phyloP scores from a whole-genome alignment of 2,797 vertebrate species.

The Tragelaphus eurycerus region DNA sequence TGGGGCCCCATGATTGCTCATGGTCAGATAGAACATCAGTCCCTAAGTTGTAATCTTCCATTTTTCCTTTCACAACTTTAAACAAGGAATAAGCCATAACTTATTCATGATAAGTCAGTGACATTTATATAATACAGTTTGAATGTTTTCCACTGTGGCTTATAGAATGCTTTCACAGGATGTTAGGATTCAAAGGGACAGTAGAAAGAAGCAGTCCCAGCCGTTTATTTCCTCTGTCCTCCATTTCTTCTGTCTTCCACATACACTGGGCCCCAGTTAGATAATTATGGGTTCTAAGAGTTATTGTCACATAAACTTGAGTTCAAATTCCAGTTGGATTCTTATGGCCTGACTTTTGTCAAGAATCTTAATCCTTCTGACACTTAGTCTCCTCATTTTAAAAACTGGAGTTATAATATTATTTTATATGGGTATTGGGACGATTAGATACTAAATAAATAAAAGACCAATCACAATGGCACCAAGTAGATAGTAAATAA shows the following conservation, averaged over 20 bases:
- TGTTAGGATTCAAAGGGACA: neutral
- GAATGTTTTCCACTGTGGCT: neutral
- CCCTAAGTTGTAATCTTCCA: neutral
- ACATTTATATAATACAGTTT: slow-evolving; percentile 24
- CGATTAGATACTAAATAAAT: neutral
- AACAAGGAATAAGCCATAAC: slow-evolving; percentile 22
- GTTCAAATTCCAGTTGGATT: neutral
- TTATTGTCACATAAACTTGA: neutral
- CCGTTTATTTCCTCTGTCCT: neutral
- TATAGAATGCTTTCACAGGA: slow-evolving; percentile 42
- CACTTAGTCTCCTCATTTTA: neutral
- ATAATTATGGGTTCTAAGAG: neutral
- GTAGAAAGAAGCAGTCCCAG: neutral
- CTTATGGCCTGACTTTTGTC: neutral
- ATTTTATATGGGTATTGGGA: neutral
- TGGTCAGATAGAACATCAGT: neutral
- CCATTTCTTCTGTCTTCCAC: neutral
- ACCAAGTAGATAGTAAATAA: neutral
- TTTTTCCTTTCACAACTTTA: slow-evolving; percentile 39
- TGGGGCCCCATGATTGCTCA: neutral
- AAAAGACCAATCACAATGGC: neutral
- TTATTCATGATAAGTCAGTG: slow-evolving; percentile 29
- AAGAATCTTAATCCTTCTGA: neutral
- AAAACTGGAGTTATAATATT: neutral
- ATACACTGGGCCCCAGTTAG: neutral